Percentiles rank a stretch among this genome's conserved stretches.
Evolutionary conservation across 1,140 invertebrate genomes (phyloP).

Genomic region (Zaprionus africanus): DNA sequence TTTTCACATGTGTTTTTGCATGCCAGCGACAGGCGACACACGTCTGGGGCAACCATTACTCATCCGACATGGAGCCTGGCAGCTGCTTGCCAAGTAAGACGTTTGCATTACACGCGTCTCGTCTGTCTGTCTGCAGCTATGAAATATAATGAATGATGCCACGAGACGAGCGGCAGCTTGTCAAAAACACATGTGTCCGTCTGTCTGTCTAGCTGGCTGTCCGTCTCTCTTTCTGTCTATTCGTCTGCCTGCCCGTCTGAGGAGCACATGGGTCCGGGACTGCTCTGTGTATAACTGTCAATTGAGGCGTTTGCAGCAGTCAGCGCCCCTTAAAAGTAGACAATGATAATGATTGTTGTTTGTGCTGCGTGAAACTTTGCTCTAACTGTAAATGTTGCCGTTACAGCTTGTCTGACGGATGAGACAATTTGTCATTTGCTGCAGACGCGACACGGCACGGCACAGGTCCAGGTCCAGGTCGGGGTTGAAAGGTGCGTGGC

Average conservation of each 20-base stretch:
- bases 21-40: constrained; percentile 27
- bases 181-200: constrained; percentile 75
- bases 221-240: background rate
- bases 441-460: constrained; percentile 69
- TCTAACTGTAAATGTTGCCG: constrained; percentile 41
- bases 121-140: constrained; percentile 47
- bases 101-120: constrained; percentile 40
- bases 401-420: constrained; percentile 57
- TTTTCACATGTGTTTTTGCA: constrained; percentile 28
- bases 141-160: constrained; percentile 81
- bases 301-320: constrained; percentile 39
- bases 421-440: constrained; percentile 79
- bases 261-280: constrained; percentile 7
- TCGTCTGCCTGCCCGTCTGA: constrained; percentile 8
- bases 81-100: constrained; percentile 50
- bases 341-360: constrained; percentile 78
- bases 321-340: constrained; percentile 59
- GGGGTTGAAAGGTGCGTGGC: constrained; percentile 1
- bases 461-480: constrained; percentile 35
- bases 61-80: constrained; percentile 21
- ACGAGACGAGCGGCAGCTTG: constrained; percentile 67
- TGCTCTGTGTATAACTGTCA: constrained; percentile 26
- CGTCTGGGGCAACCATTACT: constrained; percentile 54
- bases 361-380: constrained; percentile 29
- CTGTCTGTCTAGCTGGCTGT: constrained; percentile 1